Percentiles rank a stretch among this genome's conserved stretches.
Evolutionary conservation across 1,140 invertebrate species (phyloP).

Genomic region (Drusus annulatus): DNA sequence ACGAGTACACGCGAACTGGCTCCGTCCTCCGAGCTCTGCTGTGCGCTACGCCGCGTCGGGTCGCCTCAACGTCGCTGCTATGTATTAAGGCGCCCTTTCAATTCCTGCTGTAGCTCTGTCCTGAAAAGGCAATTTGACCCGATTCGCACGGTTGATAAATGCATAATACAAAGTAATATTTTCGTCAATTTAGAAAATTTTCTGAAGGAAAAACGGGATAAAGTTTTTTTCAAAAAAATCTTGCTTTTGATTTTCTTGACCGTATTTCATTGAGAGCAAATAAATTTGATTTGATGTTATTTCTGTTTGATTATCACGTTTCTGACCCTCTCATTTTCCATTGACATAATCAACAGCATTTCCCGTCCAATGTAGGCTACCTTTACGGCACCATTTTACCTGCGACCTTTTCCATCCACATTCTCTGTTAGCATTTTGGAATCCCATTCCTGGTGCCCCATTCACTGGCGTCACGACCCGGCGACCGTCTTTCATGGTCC

Average conservation of each 20-base stretch:
- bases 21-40: too few relatives aligned
- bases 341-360: constrained; percentile 24
- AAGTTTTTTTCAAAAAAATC: too few relatives aligned
- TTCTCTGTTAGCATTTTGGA: constrained; percentile 42
- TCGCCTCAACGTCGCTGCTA: neutral
- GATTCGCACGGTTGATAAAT: constrained; percentile 20
- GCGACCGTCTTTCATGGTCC: constrained; percentile 38
- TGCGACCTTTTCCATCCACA: constrained; percentile 37
- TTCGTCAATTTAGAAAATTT: too few relatives aligned
- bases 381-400: constrained; percentile 34
- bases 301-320: constrained; percentile 22
- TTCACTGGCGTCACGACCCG: constrained; percentile 41
- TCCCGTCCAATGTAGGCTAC: neutral
- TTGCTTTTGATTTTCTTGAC: neutral
- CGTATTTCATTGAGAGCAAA: too few relatives aligned
- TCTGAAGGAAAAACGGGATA: too few relatives aligned
- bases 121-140: constrained; percentile 35
- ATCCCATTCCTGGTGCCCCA: constrained; percentile 31
- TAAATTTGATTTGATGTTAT: neutral
- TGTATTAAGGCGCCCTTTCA: constrained; percentile 31
- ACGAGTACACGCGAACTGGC: too few relatives aligned
- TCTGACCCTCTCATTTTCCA: constrained; percentile 21
- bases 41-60: too few relatives aligned
- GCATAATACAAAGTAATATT: constrained; percentile 12
- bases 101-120: constrained; percentile 23